phyloP scores from a whole-genome alignment of 2,888 invertebrate species.

The Callosobruchus maculatus region DNA sequence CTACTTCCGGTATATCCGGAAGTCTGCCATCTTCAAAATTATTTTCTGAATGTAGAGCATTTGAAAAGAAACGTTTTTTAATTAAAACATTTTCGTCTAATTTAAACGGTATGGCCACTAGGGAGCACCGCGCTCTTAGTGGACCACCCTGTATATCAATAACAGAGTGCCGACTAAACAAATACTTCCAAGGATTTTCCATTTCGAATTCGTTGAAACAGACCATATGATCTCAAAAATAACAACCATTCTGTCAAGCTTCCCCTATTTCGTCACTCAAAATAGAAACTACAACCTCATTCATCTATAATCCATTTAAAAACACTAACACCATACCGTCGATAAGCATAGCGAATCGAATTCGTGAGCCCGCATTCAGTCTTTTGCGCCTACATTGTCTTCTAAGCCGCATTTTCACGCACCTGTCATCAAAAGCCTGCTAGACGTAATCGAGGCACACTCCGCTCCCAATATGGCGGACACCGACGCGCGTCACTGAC shows the following conservation, averaged over 20 bases:
- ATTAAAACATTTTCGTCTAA: too few relatives aligned
- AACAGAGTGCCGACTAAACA: too few relatives aligned
- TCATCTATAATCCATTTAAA: background rate
- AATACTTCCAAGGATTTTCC: too few relatives aligned
- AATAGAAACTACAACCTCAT: background rate
- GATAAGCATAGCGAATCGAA: background rate
- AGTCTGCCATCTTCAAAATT: too few relatives aligned
- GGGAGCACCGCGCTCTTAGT: too few relatives aligned
- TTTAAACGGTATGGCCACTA: too few relatives aligned
- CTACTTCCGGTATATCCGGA: too few relatives aligned
- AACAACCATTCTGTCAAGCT: background rate
- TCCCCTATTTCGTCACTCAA: background rate
- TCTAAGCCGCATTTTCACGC: conserved; percentile 6
- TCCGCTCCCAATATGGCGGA: conserved; percentile 4
- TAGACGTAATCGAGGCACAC: conserved; percentile 10
- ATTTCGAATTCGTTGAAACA: too few relatives aligned
- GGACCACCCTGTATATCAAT: too few relatives aligned
- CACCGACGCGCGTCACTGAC: conserved; percentile 9
- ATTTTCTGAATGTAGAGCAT: too few relatives aligned
- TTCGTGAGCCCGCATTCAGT: background rate
- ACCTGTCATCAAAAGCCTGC: conserved; percentile 4
- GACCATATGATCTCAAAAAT: background rate
- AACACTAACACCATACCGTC: background rate
- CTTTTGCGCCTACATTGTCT: conserved; percentile 4
- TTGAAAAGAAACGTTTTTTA: too few relatives aligned